phyloP scores from a whole-genome alignment of 2,113 vertebrate genomes.

The Thermophis baileyi region DNA sequence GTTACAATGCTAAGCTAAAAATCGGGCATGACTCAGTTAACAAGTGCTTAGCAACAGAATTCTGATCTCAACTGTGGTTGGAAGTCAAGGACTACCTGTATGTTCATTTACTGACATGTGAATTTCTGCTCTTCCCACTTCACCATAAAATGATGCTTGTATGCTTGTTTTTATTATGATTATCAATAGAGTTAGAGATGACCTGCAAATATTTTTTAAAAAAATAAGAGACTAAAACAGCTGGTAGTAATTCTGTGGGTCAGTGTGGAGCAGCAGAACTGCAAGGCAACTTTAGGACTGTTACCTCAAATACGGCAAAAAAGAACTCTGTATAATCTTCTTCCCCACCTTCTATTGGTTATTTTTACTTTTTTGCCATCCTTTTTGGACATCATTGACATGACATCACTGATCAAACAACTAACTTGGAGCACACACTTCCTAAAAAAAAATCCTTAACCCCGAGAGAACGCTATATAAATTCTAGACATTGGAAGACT shows the following conservation, averaged over 20 bases:
- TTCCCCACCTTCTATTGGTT: too few relatives aligned
- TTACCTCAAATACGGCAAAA: neutral
- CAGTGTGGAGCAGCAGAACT: too few relatives aligned
- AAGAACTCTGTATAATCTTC: neutral
- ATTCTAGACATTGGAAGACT: neutral
- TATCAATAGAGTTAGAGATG: neutral
- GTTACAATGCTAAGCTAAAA: neutral
- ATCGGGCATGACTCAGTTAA: too few relatives aligned
- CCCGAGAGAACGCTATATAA: neutral
- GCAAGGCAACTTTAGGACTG: neutral
- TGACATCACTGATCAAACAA: neutral
- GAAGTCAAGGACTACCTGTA: neutral
- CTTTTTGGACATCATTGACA: neutral
- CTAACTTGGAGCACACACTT: neutral
- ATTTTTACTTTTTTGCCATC: neutral
- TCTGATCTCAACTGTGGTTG: too few relatives aligned
- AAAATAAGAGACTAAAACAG: neutral
- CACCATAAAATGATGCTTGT: neutral
- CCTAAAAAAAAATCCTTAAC: neutral
- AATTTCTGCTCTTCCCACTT: neutral
- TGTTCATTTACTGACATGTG: neutral
- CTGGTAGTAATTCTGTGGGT: neutral
- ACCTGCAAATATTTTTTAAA: neutral
- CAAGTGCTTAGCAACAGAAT: too few relatives aligned
- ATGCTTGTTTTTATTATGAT: too few relatives aligned